These are phyloP conservation scores for Chloroceryle amazona DNA, from an alignment of 2,797 vertebrate species.

Conservation along the genomic window DNA sequence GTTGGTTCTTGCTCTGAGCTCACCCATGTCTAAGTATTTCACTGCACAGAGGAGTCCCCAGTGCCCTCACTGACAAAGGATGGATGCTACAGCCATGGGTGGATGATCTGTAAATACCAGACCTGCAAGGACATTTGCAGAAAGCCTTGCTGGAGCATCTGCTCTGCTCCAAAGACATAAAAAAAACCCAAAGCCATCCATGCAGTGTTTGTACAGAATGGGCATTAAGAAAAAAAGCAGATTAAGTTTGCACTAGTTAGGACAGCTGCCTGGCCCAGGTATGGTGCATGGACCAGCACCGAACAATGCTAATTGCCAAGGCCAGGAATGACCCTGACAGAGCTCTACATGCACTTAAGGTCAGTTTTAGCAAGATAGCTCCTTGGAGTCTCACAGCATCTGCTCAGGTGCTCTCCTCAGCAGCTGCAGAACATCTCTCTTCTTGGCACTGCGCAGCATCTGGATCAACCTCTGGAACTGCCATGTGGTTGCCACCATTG, in stretches of 20 bases:
- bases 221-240: not conserved
- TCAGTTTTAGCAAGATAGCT: not conserved
- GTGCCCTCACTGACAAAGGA: not conserved
- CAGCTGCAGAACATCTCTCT: slow-evolving; percentile 71
- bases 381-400: slow-evolving; percentile 54
- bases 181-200: too few species aligned
- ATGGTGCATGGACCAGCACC: not conserved
- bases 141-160: not conserved
- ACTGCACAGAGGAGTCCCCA: not conserved
- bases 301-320: not conserved
- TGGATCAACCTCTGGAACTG: slow-evolving; percentile 65
- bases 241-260: fast-evolving
- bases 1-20: not conserved
- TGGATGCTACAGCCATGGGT: not conserved
- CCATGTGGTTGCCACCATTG: not conserved
- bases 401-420: slow-evolving; percentile 6
- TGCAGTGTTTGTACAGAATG: fast-evolving
- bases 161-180: not conserved
- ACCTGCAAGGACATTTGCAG: not conserved
- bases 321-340: not conserved
- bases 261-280: not conserved
- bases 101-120: not conserved
- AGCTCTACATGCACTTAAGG: fast-evolving
- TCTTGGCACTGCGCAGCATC: slow-evolving; percentile 58
- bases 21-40: fast-evolving